Evolutionary conservation across 1,140 invertebrate genomes (phyloP).

Genomic region (Xylocopa sonorina): DNA sequence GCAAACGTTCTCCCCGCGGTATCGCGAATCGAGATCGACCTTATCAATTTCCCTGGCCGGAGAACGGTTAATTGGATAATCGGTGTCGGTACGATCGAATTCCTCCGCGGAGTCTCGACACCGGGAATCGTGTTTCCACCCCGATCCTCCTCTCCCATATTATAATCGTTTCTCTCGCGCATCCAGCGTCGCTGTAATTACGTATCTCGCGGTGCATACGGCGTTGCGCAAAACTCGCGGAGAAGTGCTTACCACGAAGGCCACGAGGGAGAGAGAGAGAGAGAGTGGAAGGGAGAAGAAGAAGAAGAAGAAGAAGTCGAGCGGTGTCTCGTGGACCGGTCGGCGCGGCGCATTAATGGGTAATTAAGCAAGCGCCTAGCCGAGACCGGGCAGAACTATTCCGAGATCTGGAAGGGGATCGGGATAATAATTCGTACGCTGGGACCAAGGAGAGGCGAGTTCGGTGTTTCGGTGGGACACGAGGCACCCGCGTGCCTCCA

Average conservation of each 20-base stretch:
- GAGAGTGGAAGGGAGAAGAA: not conserved
- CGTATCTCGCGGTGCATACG: conserved; percentile 38
- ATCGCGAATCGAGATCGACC: conserved; percentile 28
- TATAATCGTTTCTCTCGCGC: conserved; percentile 57
- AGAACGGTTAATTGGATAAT: conserved; percentile 68
- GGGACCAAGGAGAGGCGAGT: not conserved
- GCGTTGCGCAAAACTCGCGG: not conserved
- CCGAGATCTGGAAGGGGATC: conserved; percentile 47
- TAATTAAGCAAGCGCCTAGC: conserved; percentile 61
- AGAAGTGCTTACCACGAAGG: not conserved
- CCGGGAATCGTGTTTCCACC: conserved; percentile 40
- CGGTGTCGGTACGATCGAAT: conserved; percentile 41
- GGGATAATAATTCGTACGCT: conserved; percentile 64
- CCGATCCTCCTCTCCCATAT: conserved; percentile 49
- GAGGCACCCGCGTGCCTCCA: conserved; percentile 50
- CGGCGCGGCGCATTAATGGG: conserved; percentile 57
- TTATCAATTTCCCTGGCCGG: conserved; percentile 59
- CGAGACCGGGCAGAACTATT: conserved; percentile 54
- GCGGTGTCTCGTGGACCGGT: conserved; percentile 13
- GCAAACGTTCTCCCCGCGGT: too few species aligned
- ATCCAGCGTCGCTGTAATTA: conserved; percentile 57
- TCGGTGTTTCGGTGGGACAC: conserved; percentile 33
- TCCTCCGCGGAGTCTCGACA: conserved; percentile 40
- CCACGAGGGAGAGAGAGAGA: not conserved
- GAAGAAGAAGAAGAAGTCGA: not conserved